Evolutionary conservation across 2,113 vertebrate species (phyloP).

Genomic region (Calidris pygmaea): DNA sequence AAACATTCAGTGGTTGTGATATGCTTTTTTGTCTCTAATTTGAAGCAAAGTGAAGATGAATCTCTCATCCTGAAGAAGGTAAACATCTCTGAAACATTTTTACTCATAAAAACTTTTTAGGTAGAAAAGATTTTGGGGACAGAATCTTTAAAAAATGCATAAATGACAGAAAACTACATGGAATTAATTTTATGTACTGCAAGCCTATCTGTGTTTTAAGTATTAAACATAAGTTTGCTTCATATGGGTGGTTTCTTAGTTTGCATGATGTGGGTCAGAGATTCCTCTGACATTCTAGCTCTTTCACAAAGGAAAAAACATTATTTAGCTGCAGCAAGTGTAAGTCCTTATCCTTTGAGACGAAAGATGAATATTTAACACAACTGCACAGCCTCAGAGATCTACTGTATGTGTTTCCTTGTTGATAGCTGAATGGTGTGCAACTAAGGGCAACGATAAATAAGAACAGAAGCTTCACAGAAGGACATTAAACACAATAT

Average conservation of each 20-base stretch:
- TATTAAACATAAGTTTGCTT: not conserved
- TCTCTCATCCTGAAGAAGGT: not conserved
- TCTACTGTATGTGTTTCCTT: not conserved
- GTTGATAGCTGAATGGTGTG: not conserved
- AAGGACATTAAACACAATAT: not conserved
- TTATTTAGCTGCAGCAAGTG: too few species aligned
- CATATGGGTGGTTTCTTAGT: not conserved
- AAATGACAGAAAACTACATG: not conserved
- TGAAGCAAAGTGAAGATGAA: not conserved
- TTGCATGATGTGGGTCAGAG: not conserved
- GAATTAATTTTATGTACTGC: not conserved
- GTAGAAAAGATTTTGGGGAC: not conserved
- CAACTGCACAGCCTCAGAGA: not conserved
- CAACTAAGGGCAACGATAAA: not conserved
- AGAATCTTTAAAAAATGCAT: not conserved
- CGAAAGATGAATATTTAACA: not conserved
- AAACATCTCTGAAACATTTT: not conserved
- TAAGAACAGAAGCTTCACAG: not conserved
- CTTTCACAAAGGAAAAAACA: not conserved
- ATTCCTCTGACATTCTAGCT: not conserved
- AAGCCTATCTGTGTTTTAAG: not conserved
- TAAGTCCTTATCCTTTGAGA: not conserved
- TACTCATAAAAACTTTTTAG: not conserved
- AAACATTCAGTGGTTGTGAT: not conserved
- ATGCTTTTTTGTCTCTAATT: not conserved